Base-by-base conservation (phyloP, 2,797 vertebrate genomes). In the Enteromius treurensis region DNA sequence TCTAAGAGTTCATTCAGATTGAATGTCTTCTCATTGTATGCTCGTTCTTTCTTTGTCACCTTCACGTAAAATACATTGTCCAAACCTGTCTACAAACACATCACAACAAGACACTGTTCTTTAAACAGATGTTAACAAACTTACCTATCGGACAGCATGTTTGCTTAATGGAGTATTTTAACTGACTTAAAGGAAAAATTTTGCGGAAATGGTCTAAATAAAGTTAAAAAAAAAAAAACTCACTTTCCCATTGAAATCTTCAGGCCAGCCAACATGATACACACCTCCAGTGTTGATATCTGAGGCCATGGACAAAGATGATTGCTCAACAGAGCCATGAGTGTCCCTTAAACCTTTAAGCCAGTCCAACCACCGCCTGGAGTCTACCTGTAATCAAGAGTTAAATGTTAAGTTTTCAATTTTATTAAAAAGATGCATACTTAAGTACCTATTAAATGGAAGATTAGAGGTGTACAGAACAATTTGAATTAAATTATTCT, bases 291-390 rank as follows among this genome's bases (percentile, higher is more conserved):
- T 64, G 21, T 94, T 95, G 75, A 96, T 95, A 11, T 90, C 91
- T 32, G 92, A 90, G 21, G 94, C 94, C 84, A 95, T 83, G 3
- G 92, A 93, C 21, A 95, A 90, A 0, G 95, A 95, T 1, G 94
- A 95, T 82, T 90, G 93, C 84, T 96, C 95, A 87, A 96, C 95
- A 0, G 95, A 95, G 40, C 95, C 95, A 11, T 95, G 93, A 17
- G 92, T 94, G 77, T 96, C 94, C 42, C 93, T 93, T 84, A 96
- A 86, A 5, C 85, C 89, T 82, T 93, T 91, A 51, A 96, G 90
- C 95, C 95, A 96, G 37, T 78, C 88, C 77, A 92, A 88, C 81
- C 91, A 87, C 34, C 89, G 86, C n/a, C 75, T 83, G 0, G 94
- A 95, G 81, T 94, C 91, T 71, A 84, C 93, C 95, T 96, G 87